Evolutionary conservation across 2,888 invertebrate species (phyloP).

Genomic region (Didymodactylos carnosus): DNA sequence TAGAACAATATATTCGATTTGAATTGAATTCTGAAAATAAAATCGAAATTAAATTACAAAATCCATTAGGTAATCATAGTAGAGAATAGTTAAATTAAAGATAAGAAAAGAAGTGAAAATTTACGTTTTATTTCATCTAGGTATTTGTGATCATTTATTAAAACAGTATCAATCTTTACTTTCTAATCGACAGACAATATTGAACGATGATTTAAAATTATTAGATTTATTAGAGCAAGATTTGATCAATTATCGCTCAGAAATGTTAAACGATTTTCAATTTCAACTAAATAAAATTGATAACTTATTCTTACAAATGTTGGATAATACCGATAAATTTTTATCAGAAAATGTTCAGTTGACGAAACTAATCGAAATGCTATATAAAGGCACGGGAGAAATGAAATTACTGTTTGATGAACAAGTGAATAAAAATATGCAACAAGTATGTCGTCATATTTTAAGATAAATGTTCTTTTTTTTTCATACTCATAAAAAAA

Average conservation of each 20-base stretch:
- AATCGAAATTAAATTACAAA: neutral
- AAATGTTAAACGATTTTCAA: neutral
- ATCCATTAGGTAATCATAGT: neutral
- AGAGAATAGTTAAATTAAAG: too few relatives aligned
- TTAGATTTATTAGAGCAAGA: too few relatives aligned
- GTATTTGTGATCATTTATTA: too few relatives aligned
- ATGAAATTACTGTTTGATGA: neutral
- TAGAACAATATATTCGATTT: neutral
- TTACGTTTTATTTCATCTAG: too few relatives aligned
- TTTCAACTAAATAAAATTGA: neutral
- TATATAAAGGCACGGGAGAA: neutral
- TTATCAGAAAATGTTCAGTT: neutral
- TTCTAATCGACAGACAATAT: too few relatives aligned
- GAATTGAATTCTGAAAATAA: neutral
- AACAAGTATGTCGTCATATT: too few relatives aligned
- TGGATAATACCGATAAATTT: neutral
- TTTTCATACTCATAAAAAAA: too few relatives aligned
- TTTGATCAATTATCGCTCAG: neutral
- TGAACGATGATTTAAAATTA: too few relatives aligned
- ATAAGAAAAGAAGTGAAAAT: too few relatives aligned
- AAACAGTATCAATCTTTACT: too few relatives aligned
- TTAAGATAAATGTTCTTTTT: too few relatives aligned
- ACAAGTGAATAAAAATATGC: neutral
- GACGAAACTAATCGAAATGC: neutral
- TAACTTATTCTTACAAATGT: neutral